Conservation (phyloP, 1,140 invertebrate genomes). For the Formica selysi region DNA sequence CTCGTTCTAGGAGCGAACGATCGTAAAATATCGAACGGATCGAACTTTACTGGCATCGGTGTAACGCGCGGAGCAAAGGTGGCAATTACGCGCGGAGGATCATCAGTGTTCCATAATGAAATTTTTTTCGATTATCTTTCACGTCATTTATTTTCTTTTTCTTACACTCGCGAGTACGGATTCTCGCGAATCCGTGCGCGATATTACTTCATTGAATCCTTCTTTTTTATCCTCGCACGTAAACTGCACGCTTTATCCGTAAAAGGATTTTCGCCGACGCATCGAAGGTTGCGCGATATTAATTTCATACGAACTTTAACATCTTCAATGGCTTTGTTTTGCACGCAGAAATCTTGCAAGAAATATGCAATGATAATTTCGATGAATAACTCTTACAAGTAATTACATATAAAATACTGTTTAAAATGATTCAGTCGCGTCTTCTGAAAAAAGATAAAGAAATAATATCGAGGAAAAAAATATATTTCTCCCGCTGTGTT, state of each 20-base stretch:
- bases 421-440: slow-evolving; percentile 10
- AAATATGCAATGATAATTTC: slow-evolving; percentile 23
- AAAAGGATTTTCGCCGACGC: slow-evolving; percentile 6
- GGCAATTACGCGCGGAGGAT: slow-evolving; percentile 38
- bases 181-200: slow-evolving; percentile 2
- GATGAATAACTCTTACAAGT: background rate
- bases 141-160: background rate
- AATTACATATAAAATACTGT: background rate
- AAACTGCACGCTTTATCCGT: slow-evolving; percentile 43
- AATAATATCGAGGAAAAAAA: background rate
- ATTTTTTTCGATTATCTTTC: slow-evolving; percentile 37
- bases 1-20: background rate
- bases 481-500: background rate
- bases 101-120: slow-evolving; percentile 45
- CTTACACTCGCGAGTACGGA: background rate
- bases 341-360: background rate
- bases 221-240: slow-evolving; percentile 18
- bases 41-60: slow-evolving; percentile 1
- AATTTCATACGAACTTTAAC: slow-evolving; percentile 33
- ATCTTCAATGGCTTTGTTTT: slow-evolving; percentile 33
- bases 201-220: slow-evolving; percentile 47
- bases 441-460: background rate
- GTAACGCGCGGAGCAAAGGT: slow-evolving; percentile 29
- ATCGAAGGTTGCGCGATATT: slow-evolving; percentile 42
- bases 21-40: slow-evolving; percentile 32